phyloP scores from a whole-genome alignment of 1,140 invertebrate species.

The Sarcophaga peregrina region DNA sequence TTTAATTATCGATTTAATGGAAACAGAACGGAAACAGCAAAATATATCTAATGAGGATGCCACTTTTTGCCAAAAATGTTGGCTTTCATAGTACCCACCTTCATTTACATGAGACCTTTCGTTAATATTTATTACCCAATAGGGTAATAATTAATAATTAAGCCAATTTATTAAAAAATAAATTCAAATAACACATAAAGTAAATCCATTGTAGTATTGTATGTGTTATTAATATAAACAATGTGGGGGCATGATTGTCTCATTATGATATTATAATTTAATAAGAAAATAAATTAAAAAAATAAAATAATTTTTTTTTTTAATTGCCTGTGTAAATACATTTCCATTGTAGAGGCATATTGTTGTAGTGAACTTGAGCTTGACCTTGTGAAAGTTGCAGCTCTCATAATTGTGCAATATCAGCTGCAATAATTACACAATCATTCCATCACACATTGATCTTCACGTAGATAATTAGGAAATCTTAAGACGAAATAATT shows the following conservation, averaged over 20 bases:
- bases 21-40: too few species aligned
- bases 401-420: constrained; percentile 26
- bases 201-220: too few species aligned
- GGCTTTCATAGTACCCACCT: too few species aligned
- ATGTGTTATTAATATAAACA: background rate
- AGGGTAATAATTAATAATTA: too few species aligned
- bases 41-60: too few species aligned
- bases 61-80: too few species aligned
- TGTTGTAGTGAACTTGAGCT: constrained; percentile 60
- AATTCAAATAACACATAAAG: too few species aligned
- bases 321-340: background rate
- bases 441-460: background rate
- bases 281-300: background rate
- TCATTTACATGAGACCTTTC: too few species aligned
- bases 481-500: constrained; percentile 14
- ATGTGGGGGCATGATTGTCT: background rate
- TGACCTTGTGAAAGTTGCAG: constrained; percentile 56
- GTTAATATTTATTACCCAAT: too few species aligned
- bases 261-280: background rate
- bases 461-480: constrained; percentile 4
- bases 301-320: background rate
- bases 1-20: too few species aligned
- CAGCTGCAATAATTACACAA: background rate
- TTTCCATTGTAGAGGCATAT: too few species aligned
- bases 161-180: too few species aligned